Base-by-base conservation (phyloP, 2,113 vertebrate genomes). In the Amphilophus citrinellus region DNA sequence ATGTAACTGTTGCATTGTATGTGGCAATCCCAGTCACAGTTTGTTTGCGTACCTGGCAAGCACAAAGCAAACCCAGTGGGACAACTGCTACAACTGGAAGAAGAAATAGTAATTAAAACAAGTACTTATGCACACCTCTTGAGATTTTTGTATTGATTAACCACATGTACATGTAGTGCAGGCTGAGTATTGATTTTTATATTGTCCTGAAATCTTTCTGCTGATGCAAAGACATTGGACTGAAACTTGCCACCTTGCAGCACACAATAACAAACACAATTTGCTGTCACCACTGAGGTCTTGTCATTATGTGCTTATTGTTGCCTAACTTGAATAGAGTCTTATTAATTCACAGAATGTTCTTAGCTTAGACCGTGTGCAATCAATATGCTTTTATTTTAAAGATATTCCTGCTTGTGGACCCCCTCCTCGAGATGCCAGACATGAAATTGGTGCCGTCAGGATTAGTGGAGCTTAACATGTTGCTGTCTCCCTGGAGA, bases 391-490 rank as follows among this genome's bases (percentile, higher is more conserved):
- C 6, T 2, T 77, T 56, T 50, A 77, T 58, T 79, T 66, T 39
- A 79, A 79, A 58, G 50, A 60, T 11, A 20, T 15, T 1, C 18
- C 44, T 73, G 17, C 24, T 73, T 53, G 56, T 65, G 11, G 5
- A 77, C 39, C 44, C 65, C 79, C 42, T 61, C 27, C 42, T 84
- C 9, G 63, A 58, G 61, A 24, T 59, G 65, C 11, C 27, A 60
- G 30, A 79, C 20, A 79, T 39, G 30, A 78, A 83, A 79, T n/a
- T 2, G 61, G 65, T 86, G 61, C 42, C 13, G 47, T 84, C 37
- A 61, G 35, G 66, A 75, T 86, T 80, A 76, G 35, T 15, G 37
- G 68, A 71, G 80, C 65, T 84, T 81, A 88, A 77, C 5, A n/a
- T 61, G 32, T 77, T 73, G 39, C 37, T n/a, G 3, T 68, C 42